Conservation (phyloP, 1,140 invertebrate species). For the Euura lappo region DNA sequence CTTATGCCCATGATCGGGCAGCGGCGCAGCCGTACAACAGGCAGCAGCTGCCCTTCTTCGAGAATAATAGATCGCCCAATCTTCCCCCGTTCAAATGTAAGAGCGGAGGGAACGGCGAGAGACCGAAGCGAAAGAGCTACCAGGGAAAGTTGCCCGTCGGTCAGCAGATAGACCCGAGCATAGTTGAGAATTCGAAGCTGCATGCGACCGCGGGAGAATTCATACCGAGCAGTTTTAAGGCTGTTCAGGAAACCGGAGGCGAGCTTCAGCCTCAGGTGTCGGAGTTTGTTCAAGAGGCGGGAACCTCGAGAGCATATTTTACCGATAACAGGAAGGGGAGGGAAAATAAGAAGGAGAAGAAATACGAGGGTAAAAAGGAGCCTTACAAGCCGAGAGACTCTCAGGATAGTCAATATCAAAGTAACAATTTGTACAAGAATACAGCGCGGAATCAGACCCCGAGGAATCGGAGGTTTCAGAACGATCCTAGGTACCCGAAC, state of each 20-base stretch:
- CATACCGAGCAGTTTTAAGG: slow-evolving; percentile 25
- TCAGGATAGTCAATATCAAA: slow-evolving; percentile 10
- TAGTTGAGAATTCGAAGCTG: slow-evolving; percentile 39
- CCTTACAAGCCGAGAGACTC: slow-evolving; percentile 26
- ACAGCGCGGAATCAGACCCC: slow-evolving; percentile 15
- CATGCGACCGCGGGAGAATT: slow-evolving; percentile 46
- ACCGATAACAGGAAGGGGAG: slow-evolving; percentile 30
- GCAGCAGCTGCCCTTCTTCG: slow-evolving; percentile 14
- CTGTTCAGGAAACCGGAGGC: neutral
- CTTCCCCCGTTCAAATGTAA: slow-evolving; percentile 4
- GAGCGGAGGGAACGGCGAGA: slow-evolving; percentile 21
- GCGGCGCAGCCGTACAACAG: slow-evolving; percentile 18
- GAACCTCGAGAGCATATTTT: slow-evolving; percentile 29
- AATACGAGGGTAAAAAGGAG: slow-evolving; percentile 29
- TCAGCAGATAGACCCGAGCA: slow-evolving; percentile 4
- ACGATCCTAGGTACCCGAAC: slow-evolving; percentile 30
- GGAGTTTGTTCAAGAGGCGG: neutral
- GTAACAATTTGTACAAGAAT: slow-evolving; percentile 27
- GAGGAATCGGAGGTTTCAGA: slow-evolving; percentile 36
- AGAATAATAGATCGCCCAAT: slow-evolving; percentile 7
- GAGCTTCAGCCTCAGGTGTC: slow-evolving; percentile 9
- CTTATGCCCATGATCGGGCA: slow-evolving; percentile 26
- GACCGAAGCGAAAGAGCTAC: slow-evolving; percentile 16
- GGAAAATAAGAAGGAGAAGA: slow-evolving; percentile 26
- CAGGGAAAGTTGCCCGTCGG: slow-evolving; percentile 8